These are phyloP conservation scores for Stichodactyla mertensii DNA, from an alignment of 64 coral and sea anemone species.

Conservation along the genomic window DNA sequence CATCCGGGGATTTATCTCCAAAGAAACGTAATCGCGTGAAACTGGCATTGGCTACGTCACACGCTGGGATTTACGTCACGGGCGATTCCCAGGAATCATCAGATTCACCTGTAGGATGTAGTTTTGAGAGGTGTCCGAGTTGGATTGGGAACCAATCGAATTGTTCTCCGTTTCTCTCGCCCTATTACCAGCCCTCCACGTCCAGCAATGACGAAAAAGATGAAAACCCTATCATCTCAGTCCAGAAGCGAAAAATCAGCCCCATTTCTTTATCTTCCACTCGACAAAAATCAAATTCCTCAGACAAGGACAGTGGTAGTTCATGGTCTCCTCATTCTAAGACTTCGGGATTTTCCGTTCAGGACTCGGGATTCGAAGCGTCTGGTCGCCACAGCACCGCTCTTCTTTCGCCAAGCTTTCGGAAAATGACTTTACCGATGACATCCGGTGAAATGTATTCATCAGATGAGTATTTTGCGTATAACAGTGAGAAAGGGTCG, in stretches of 20 bases:
- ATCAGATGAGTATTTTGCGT: neutral
- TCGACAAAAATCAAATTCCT: neutral
- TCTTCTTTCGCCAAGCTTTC: constrained; percentile 33
- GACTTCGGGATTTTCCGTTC: constrained; percentile 3
- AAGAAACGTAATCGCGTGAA: constrained; percentile 15
- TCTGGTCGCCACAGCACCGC: constrained; percentile 14
- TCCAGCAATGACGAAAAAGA: constrained; percentile 1
- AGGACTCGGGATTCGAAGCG: constrained; percentile 11
- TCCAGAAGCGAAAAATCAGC: constrained; percentile 2
- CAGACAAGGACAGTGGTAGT: neutral
- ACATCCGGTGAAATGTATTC: constrained; percentile 10
- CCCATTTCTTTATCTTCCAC: neutral
- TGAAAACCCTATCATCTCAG: neutral
- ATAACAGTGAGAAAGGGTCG: neutral
- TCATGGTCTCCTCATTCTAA: constrained; percentile 9
- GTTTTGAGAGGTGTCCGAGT: constrained; percentile 27
- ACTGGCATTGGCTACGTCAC: constrained; percentile 4
- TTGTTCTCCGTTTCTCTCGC: neutral
- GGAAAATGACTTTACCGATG: constrained; percentile 2
- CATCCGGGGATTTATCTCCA: neutral
- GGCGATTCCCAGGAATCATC: constrained; percentile 16
- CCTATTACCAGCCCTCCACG: neutral
- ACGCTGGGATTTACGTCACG: constrained; percentile 22
- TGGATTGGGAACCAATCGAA: neutral
- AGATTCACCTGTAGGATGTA: constrained; percentile 11